These are phyloP conservation scores for Eclectus roratus DNA, from an alignment of 2,113 vertebrate genomes.

Conservation along the genomic window DNA sequence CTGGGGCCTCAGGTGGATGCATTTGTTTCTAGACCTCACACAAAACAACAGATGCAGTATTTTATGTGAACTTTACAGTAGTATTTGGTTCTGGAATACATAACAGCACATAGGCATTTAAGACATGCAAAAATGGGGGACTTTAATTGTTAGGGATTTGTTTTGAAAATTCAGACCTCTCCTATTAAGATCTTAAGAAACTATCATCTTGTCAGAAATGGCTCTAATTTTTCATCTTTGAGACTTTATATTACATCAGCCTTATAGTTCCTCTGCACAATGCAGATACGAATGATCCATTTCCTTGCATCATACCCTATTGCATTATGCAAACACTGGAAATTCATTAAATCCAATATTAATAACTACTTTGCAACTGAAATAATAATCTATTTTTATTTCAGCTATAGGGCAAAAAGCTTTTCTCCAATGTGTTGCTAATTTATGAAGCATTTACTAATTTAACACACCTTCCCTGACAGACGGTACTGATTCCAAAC, in stretches of 20 bases:
- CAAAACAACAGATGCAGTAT: background rate
- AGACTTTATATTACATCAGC: background rate
- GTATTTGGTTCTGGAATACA: background rate
- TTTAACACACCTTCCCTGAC: background rate
- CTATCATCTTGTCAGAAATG: background rate
- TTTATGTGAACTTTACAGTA: background rate
- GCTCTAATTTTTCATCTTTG: background rate
- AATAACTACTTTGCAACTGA: background rate
- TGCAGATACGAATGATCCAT: background rate
- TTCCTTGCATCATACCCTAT: background rate
- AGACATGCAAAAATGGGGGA: background rate
- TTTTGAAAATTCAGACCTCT: background rate
- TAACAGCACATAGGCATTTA: background rate
- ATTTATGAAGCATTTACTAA: background rate
- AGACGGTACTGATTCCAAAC: background rate
- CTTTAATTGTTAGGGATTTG: background rate
- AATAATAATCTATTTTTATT: background rate
- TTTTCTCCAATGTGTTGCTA: background rate
- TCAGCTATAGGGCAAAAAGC: background rate
- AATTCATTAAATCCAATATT: background rate
- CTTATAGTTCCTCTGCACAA: background rate
- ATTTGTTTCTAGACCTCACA: background rate
- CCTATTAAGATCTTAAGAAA: background rate
- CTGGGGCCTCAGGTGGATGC: background rate
- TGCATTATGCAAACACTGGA: background rate